These are phyloP conservation scores for Microcebus tavaratra DNA, from an alignment of 2,113 vertebrate genomes.

Conservation along the genomic window DNA sequence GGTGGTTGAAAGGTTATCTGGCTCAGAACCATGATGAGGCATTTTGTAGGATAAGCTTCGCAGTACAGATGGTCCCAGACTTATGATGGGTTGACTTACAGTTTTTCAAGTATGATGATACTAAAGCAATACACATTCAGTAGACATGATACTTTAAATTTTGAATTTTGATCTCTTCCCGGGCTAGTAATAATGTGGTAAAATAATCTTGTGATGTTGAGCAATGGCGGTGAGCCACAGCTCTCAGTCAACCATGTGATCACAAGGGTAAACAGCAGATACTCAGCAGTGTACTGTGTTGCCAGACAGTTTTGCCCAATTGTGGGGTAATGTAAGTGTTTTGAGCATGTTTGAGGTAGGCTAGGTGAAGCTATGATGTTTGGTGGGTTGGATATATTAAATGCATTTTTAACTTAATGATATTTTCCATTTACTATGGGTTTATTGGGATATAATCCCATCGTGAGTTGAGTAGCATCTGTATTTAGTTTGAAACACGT, in stretches of 20 bases:
- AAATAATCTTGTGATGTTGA: neutral
- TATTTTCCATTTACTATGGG: neutral
- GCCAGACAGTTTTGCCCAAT: neutral
- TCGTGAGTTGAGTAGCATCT: neutral
- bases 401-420: neutral
- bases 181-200: neutral
- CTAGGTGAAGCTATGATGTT: neutral
- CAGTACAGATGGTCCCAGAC: neutral
- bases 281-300: neutral
- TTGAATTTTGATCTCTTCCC: neutral
- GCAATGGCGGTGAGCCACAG: neutral
- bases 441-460: neutral
- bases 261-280: neutral
- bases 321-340: neutral
- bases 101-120: neutral
- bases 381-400: neutral
- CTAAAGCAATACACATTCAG: neutral
- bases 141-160: neutral
- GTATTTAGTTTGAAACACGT: constrained; percentile 50
- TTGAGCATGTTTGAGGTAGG: neutral
- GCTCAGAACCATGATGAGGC: neutral
- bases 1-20: constrained; percentile 49
- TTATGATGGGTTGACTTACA: neutral
- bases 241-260: neutral
- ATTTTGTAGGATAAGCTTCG: constrained; percentile 33